phyloP scores from a whole-genome alignment of 35 echinoderm and acorn worm genomes.

The Lytechinus pictus region DNA sequence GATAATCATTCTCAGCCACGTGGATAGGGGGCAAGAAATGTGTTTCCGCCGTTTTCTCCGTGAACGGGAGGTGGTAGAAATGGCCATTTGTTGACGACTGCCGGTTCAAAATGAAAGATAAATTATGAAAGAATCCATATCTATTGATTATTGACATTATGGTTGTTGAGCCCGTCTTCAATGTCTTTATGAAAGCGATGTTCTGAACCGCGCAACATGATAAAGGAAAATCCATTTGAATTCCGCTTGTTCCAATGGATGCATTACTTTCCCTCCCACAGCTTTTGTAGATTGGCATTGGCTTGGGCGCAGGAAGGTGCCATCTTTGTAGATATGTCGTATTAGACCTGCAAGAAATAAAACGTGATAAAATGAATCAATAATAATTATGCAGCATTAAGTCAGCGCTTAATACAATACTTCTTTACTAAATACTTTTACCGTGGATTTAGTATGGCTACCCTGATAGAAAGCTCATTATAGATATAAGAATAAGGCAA shows the following conservation, averaged over 20 bases:
- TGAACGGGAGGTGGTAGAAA: background rate
- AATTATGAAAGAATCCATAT: background rate
- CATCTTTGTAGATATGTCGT: background rate
- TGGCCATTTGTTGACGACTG: background rate
- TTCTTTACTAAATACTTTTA: no score
- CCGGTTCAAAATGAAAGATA: background rate
- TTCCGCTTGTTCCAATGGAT: background rate
- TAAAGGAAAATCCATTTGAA: background rate
- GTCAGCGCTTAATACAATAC: no score
- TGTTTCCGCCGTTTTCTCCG: background rate
- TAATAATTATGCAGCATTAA: no score
- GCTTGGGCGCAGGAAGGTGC: background rate
- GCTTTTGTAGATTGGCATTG: background rate
- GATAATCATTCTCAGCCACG: background rate
- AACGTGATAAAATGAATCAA: background rate
- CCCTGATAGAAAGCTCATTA: no score
- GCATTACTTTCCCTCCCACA: background rate
- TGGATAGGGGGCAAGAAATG: background rate
- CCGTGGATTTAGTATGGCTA: no score
- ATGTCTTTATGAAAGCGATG: background rate
- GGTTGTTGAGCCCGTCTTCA: background rate
- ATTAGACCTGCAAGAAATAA: background rate
- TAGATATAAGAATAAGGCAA: no score
- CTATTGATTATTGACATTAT: background rate
- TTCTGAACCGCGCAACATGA: background rate